Base-by-base conservation (phyloP, 1,140 invertebrate genomes). In the Prorops nasuta region DNA sequence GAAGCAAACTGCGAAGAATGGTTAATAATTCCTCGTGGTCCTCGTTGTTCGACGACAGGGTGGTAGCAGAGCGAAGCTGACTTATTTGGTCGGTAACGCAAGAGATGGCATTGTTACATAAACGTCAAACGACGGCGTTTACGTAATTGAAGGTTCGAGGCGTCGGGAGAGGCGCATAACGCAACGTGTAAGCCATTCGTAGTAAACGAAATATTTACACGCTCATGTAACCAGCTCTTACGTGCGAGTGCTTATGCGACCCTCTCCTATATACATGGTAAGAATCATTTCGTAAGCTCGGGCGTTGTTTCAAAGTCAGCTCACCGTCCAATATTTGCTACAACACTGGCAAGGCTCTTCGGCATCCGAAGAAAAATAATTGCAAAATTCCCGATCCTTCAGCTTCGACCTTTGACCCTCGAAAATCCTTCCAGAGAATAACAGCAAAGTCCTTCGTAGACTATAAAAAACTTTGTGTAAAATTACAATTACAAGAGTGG, bases 191-290 rank as follows among this genome's bases (percentile, higher is more conserved):
- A 56, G 47, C 43, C 39, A 49, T 60, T 61, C 53, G 34, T 59
- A 51, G 56, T 66, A 64, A 72, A 62, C 56, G 58, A 69, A 72
- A 69, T 66, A 67, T 72, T 71, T 71, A 69, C 62, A 62, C 60
- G 68, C 52, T 69, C 68, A 67, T 68, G 56, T 69, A 71, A 71
- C 58, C 60, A 53, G 44, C 17, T 64, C 56, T 67, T 70, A 67
- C 49, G 56, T 49, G 53, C 57, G 56, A 69, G 51, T 57, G 51
- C 46, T 57, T 66, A 55, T 49, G 54, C 44, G 66, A 64, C 45
- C 62, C 55, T 64, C 58, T 56, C 54, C 56, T 61, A 59, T 59
- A 58, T 59, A 60, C 66, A 63, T 68, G 63, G 64, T 61, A 64
- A 68, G 49, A 59, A 67, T 49, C 45, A 61, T 70, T 69, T 70